These are phyloP conservation scores for Rhagonycha lutea DNA, from an alignment of 2,888 invertebrate genomes.

Conservation along the genomic window DNA sequence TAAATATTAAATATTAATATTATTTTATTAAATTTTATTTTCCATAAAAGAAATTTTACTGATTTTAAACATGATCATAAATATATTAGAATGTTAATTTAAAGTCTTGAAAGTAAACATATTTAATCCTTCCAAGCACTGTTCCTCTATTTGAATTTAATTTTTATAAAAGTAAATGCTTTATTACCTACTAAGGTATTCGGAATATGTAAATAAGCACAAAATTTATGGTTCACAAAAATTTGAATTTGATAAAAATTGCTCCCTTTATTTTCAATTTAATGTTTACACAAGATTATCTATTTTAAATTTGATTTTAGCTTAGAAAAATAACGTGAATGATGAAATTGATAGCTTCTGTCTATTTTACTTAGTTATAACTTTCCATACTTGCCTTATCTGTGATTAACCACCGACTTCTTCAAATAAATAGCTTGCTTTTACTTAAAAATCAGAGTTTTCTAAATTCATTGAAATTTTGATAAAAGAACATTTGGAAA, in stretches of 20 bases:
- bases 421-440: not conserved
- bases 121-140: not conserved
- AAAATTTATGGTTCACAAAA: not conserved
- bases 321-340: not conserved
- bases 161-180: not conserved
- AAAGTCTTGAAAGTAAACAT: not conserved
- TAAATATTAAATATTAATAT: not conserved
- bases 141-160: not conserved
- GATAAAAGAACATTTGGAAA: not conserved
- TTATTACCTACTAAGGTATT: not conserved
- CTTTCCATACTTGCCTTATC: not conserved
- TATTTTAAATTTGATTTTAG: not conserved
- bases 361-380: not conserved
- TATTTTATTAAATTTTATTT: not conserved
- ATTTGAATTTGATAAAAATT: not conserved
- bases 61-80: not conserved
- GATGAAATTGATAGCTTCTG: not conserved
- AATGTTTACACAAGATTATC: not conserved
- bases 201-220: not conserved
- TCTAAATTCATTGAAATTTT: not conserved
- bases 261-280: not conserved
- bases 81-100: not conserved
- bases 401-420: not conserved
- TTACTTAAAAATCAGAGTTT: not conserved
- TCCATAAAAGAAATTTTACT: not conserved